Conservation (phyloP, 2,797 vertebrate species). For the Psittacula derbiana region DNA sequence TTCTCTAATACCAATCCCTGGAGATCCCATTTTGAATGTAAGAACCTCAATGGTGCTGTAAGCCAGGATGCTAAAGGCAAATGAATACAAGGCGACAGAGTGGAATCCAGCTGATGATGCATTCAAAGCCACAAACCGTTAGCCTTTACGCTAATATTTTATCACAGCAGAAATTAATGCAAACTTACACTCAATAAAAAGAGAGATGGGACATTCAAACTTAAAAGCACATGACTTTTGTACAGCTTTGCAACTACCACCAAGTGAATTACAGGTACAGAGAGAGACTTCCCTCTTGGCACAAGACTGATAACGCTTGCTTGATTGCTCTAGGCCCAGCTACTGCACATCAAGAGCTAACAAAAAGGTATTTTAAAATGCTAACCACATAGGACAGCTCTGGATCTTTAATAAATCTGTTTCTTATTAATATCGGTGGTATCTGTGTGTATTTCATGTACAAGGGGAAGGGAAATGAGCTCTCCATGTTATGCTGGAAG, state of each 20-base stretch:
- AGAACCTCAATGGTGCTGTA: not conserved
- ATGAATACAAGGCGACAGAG: not conserved
- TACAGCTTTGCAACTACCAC: constrained; percentile 22
- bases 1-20: not conserved
- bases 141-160: constrained; percentile 8
- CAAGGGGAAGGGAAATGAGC: not conserved
- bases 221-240: not conserved
- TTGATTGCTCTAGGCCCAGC: constrained; percentile 47
- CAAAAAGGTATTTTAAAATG: constrained; percentile 18
- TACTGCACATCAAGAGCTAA: constrained; percentile 30
- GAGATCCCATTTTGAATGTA: not conserved
- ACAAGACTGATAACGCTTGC: not conserved
- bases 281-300: constrained; percentile 21
- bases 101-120: not conserved
- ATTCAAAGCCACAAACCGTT: not conserved
- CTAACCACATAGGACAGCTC: constrained; percentile 32
- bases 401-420: not conserved
- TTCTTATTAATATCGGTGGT: not conserved
- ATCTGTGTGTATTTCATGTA: not conserved
- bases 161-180: constrained; percentile 4
- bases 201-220: constrained; percentile 17
- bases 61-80: not conserved
- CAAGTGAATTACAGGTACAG: constrained; percentile 7
- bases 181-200: not conserved
- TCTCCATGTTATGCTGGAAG: not conserved